Evolutionary conservation across 2,113 vertebrate genomes (phyloP).

Genomic region (Aegithalos caudatus): DNA sequence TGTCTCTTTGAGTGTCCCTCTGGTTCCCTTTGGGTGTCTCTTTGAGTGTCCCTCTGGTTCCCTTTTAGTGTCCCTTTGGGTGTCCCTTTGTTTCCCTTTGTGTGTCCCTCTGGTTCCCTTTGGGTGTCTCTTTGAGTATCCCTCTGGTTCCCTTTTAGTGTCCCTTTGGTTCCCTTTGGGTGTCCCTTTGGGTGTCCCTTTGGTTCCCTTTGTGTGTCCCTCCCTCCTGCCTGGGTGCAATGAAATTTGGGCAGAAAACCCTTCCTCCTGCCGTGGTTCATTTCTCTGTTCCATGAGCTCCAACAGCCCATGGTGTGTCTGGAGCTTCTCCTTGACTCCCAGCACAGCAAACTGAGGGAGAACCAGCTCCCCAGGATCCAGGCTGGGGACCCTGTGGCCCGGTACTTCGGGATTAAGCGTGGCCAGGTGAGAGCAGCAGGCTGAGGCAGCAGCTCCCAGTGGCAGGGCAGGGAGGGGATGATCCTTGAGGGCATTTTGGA

Average conservation of each 20-base stretch:
- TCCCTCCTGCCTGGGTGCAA: rapidly evolving
- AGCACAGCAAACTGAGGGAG: conserved; percentile 89
- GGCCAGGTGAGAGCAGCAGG: conserved; percentile 82
- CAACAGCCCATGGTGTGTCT: rapidly evolving
- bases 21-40: too few relatives aligned
- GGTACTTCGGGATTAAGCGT: conserved; percentile 96
- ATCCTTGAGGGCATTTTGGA: rapidly evolving
- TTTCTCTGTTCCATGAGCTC: rapidly evolving
- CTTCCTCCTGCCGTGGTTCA: rapidly evolving
- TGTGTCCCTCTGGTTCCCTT: too few relatives aligned
- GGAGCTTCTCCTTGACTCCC: conserved; percentile 51
- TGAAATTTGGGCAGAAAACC: too few relatives aligned
- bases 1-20: neutral
- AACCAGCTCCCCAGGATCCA: conserved; percentile 96
- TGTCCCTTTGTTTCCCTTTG: too few relatives aligned
- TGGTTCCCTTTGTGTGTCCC: neutral
- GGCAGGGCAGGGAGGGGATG: neutral
- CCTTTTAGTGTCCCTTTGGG: neutral
- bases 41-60: neutral
- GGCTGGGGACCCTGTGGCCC: conserved; percentile 93
- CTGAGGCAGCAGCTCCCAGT: neutral
- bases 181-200: neutral
- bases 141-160: neutral
- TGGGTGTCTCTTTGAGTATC: neutral
- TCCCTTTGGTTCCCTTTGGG: neutral